phyloP scores from a whole-genome alignment of 2,113 vertebrate genomes.

The Dascyllus trimaculatus region DNA sequence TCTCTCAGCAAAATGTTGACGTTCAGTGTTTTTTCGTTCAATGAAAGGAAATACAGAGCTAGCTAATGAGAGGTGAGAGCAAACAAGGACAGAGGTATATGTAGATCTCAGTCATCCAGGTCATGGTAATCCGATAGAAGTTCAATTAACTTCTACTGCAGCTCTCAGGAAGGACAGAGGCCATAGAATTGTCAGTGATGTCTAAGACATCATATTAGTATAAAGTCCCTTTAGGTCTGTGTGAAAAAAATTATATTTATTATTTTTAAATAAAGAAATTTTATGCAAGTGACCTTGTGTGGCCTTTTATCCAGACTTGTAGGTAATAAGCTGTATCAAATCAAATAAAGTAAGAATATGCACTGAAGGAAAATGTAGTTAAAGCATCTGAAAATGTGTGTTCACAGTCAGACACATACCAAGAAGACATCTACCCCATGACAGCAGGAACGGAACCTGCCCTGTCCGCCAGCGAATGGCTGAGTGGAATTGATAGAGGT shows the following conservation, averaged over 20 bases:
- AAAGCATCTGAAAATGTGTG: constrained; percentile 15
- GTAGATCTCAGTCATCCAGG: too few relatives aligned
- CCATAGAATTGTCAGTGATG: background rate
- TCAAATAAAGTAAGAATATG: background rate
- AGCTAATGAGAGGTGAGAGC: background rate
- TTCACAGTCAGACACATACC: constrained; percentile 96
- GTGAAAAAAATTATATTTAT: too few relatives aligned
- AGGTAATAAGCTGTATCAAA: background rate
- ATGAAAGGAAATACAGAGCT: background rate
- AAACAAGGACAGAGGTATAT: background rate
- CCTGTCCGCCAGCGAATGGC: constrained; percentile 92
- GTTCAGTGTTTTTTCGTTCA: background rate
- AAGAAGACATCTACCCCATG: constrained; percentile 99
- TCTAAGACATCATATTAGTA: background rate
- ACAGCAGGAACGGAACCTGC: constrained; percentile 94
- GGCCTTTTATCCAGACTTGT: background rate
- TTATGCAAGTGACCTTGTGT: background rate
- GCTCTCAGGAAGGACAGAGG: too few relatives aligned
- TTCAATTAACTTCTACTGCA: background rate
- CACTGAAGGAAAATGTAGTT: background rate
- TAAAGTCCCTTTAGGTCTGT: background rate
- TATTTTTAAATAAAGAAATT: too few relatives aligned
- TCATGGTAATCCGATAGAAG: too few relatives aligned
- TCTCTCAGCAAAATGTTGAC: background rate
- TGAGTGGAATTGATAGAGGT: constrained; percentile 95